Evolutionary conservation across 1,140 invertebrate genomes (phyloP).

Genomic region (Plutomurus gul): DNA sequence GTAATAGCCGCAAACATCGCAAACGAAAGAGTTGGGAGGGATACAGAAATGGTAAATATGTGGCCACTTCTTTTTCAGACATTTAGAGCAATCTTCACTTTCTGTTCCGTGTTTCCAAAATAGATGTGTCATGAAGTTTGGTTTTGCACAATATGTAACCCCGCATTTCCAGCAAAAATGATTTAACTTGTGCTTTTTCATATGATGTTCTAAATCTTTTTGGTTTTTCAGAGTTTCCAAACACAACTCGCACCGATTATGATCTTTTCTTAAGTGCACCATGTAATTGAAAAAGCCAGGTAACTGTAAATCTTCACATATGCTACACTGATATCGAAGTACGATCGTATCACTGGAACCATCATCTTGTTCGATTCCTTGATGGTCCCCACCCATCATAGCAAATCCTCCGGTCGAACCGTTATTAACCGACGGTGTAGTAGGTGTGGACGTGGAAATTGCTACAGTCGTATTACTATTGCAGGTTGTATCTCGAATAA

Average conservation of each 20-base stretch:
- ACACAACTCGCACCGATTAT: slow-evolving; percentile 82
- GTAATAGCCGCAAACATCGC: slow-evolving; percentile 75
- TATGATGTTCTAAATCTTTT: slow-evolving; percentile 76
- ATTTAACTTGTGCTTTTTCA: slow-evolving; percentile 78
- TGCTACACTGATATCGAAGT: slow-evolving; percentile 48
- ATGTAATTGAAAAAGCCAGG: slow-evolving; percentile 82
- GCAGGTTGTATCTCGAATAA: slow-evolving; percentile 4
- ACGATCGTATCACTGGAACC: slow-evolving; percentile 34
- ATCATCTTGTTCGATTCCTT: slow-evolving; percentile 6
- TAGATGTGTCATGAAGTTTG: slow-evolving; percentile 81
- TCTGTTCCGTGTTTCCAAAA: slow-evolving; percentile 91
- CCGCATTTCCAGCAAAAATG: slow-evolving; percentile 83
- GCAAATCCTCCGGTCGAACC: not conserved
- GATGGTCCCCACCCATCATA: not conserved
- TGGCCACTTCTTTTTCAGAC: slow-evolving; percentile 84
- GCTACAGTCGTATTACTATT: not conserved
- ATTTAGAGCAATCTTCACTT: slow-evolving; percentile 79
- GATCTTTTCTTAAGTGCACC: slow-evolving; percentile 80
- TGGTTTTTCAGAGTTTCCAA: slow-evolving; percentile 77
- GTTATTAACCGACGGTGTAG: not conserved
- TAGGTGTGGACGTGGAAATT: not conserved
- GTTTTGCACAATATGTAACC: slow-evolving; percentile 81
- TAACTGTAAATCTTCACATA: slow-evolving; percentile 57
- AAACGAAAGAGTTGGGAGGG: slow-evolving; percentile 73
- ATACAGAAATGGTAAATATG: slow-evolving; percentile 87